Evolutionary conservation across 2,888 invertebrate genomes (phyloP), one percentile per base, ranked within the genome.

Genomic region (Mimas tiliae): DNA sequence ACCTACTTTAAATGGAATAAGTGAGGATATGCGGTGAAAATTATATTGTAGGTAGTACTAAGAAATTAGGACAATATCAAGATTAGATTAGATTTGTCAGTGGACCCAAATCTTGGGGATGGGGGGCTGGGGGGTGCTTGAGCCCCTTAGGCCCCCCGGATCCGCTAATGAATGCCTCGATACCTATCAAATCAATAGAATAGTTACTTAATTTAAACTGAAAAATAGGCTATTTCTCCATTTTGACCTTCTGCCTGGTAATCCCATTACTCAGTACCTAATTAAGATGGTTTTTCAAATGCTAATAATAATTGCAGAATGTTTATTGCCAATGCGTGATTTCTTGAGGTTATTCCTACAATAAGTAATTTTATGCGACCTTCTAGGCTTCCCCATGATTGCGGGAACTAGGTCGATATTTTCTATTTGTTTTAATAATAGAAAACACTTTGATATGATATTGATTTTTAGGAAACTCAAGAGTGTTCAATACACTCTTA

Each of bases 251-350:
- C 38, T 38, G n/a, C 55, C 9, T 38, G 9, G 6, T 9, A 16
- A n/a, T 11, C 6, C 11, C 16, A 16, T 38, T 58, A 34, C 8
- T 16, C 38, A 34, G 16, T 34, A n/a, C 38, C 38, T 42, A 9
- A 55, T 38, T 38, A 58, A 19, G 38, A 58, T 58, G 16, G 19
- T 16, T 58, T 50, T 58, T 42, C 19, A 42, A 58, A 58, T 42
- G 58, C 19, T 58, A 58, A 58, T 58, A 58, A 58, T 58, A 1
- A 42, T 58, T 8, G 16, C 16, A 34, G 9, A 55, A 55, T 38
- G 34, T 55, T 58, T 42, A 58, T 58, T 42, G 42, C 58, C 38
- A 42, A 19, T 38, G 42, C 58, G 42, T 58, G 58, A 42, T 58
- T 34, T 19, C 58, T 55, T 19, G 12, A 58, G 42, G 58, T 7